Base-by-base conservation (phyloP, 2,888 invertebrate genomes). In the Sialis lutaria region DNA sequence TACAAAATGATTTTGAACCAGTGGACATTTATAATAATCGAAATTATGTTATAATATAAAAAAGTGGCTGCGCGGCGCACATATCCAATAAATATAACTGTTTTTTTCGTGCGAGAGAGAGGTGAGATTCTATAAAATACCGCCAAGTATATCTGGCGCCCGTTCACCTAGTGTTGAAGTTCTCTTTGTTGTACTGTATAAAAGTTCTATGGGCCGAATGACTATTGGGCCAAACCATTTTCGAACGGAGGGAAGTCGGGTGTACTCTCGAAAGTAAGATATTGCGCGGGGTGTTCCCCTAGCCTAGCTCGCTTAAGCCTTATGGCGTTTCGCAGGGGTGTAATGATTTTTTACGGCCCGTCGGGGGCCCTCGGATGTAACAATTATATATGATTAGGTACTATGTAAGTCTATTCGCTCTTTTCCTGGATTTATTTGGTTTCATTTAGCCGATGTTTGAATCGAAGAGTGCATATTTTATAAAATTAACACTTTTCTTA, bases 141-240 rank as follows among this genome's bases (percentile, higher is more conserved):
- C 37, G 37, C 37, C n/a, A 37, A 37, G 12, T 7, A 37, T 37
- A 37, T 37, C n/a, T 37, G 37, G 37, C 12, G 12, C 37, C 10
- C 12, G 12, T 37, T n/a, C 12, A 37, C 37, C 12, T 37, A 10
- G 12, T 37, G n/a, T 37, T 37, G 37, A 42, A 39, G 39, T 39
- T 10, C 10, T 22, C 30, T 40, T 49, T 50, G 48, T 44, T 51
- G 50, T 53, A 52, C 50, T 55, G 52, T 46, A 52, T 49, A 45
- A 50, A 57, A 50, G 50, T 52, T 49, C 51, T 51, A 52, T 53
- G 49, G 65, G 64, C 65, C 64, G 64, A 66, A 66, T 65, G 65
- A 65, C 65, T 64, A 63, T 64, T 56, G 67, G 67, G 58, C 62
- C 56, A 55, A 67, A 67, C 67, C 67, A 67, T 64, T 65, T 57